Evolutionary conservation across 2,797 vertebrate species (phyloP).

Genomic region (Prionace glauca): DNA sequence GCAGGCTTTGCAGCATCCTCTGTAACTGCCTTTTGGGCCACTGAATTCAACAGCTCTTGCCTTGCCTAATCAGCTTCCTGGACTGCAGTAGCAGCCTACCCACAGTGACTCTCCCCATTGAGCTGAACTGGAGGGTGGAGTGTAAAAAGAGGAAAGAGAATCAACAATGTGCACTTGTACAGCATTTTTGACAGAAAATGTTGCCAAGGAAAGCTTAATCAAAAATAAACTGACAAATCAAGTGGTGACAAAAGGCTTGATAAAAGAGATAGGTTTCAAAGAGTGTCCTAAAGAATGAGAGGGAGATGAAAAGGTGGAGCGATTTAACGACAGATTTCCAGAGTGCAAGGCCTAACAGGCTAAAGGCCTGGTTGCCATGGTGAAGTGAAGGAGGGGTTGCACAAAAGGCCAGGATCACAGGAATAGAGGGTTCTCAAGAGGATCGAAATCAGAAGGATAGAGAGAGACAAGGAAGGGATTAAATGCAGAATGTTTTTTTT

Average conservation of each 20-base stretch:
- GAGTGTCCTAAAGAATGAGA: background rate
- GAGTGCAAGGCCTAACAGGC: background rate
- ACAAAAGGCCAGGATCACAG: background rate
- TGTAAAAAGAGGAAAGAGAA: background rate
- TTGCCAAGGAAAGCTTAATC: background rate
- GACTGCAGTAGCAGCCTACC: background rate
- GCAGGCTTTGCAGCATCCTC: background rate
- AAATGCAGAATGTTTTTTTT: background rate
- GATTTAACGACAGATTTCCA: background rate
- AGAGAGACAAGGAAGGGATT: background rate
- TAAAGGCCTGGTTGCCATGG: background rate
- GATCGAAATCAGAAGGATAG: background rate
- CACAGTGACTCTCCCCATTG: background rate
- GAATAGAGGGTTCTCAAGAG: background rate
- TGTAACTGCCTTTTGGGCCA: background rate
- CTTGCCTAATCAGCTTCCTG: background rate
- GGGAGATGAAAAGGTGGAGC: background rate
- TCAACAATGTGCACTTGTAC: background rate
- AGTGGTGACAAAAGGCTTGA: background rate
- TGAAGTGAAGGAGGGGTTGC: background rate
- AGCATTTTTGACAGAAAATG: background rate
- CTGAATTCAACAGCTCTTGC: too few relatives aligned
- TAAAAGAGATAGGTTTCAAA: background rate
- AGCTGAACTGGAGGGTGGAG: background rate
- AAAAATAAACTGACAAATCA: background rate